Evolutionary conservation across 1,140 invertebrate species (phyloP).

Genomic region (Anagrus nilaparvatae): DNA sequence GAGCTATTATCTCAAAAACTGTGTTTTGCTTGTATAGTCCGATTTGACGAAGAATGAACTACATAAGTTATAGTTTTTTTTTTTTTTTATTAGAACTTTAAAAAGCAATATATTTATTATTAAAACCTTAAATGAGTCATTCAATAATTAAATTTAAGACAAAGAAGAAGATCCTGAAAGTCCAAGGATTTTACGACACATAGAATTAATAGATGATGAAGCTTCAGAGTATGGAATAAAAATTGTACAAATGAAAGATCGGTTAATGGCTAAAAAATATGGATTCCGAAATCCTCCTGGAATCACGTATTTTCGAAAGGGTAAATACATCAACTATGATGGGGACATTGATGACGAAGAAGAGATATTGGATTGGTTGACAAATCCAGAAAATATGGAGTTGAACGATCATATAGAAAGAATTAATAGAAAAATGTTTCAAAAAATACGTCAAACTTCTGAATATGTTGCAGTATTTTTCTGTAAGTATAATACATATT

Average conservation of each 20-base stretch:
- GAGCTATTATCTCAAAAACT: no score
- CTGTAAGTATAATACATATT: slow-evolving; percentile 57
- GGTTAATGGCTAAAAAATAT: slow-evolving; percentile 90
- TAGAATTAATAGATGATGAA: slow-evolving; percentile 87
- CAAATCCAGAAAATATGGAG: slow-evolving; percentile 90
- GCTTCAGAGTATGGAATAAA: slow-evolving; percentile 85
- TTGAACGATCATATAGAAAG: slow-evolving; percentile 86
- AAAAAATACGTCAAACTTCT: slow-evolving; percentile 79
- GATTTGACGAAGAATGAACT: no score
- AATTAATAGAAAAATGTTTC: slow-evolving; percentile 88
- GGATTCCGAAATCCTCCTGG: slow-evolving; percentile 82
- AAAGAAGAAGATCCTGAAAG: slow-evolving; percentile 73
- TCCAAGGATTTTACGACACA: slow-evolving; percentile 66
- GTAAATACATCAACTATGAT: slow-evolving; percentile 83
- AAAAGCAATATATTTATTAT: no score
- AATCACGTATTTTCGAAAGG: slow-evolving; percentile 83
- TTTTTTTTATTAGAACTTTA: no score
- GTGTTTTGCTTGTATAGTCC: no score
- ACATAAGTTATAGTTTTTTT: no score
- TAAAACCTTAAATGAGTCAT: no score
- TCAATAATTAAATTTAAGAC: no score
- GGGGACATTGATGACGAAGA: slow-evolving; percentile 90
- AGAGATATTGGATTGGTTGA: slow-evolving; percentile 87
- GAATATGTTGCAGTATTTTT: slow-evolving; percentile 92
- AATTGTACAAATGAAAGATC: slow-evolving; percentile 81